Evolutionary conservation across 1,140 invertebrate species (phyloP).

Genomic region (Saccostrea glomerata): DNA sequence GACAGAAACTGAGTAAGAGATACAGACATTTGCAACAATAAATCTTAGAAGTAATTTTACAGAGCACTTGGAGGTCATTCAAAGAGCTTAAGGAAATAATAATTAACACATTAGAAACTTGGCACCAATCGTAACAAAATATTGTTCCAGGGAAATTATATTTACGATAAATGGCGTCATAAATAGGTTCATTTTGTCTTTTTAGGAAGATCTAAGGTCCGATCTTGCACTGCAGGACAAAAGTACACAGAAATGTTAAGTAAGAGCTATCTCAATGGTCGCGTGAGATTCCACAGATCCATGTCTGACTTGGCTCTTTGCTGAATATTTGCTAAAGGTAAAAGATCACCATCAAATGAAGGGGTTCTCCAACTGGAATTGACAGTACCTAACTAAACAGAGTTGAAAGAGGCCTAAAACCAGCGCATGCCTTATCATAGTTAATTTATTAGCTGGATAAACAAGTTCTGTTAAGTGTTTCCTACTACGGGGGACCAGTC

Average conservation of each 20-base stretch:
- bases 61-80: not conserved
- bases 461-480: not conserved
- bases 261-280: not conserved
- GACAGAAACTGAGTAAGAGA: not conserved
- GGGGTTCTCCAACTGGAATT: not conserved
- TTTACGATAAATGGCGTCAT: constrained; percentile 9
- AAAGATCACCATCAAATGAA: not conserved
- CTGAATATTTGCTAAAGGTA: not conserved
- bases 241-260: not conserved
- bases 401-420: not conserved
- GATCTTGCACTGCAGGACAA: constrained; percentile 1
- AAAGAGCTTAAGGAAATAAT: not conserved
- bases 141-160: not conserved
- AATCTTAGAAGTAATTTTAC: not conserved
- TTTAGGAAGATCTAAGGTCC: not conserved
- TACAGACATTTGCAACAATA: not conserved
- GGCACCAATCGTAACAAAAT: constrained; percentile 27
- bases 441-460: not conserved
- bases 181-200: not conserved
- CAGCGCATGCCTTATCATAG: not conserved
- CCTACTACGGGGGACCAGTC: too few relatives aligned
- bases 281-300: not conserved
- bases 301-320: not conserved
- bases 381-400: constrained; percentile 23
- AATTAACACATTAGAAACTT: not conserved